Evolutionary conservation across 2,797 vertebrate species (phyloP).

Genomic region (Bucorvus abyssinicus): DNA sequence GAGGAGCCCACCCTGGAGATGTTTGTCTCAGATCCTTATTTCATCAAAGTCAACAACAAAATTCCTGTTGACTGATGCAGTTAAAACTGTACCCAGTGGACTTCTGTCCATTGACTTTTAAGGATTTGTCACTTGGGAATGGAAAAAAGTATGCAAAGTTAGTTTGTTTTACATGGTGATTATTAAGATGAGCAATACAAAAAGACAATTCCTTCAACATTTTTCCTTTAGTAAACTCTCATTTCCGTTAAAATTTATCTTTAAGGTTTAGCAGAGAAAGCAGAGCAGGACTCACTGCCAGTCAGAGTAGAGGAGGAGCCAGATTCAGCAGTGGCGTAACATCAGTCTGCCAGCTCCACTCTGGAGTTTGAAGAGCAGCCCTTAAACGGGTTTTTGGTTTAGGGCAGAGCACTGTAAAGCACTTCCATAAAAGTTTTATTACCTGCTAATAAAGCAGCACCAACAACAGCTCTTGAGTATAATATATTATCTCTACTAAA

Average conservation of each 20-base stretch:
- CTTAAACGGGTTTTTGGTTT: neutral
- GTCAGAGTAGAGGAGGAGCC: neutral
- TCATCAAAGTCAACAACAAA: neutral
- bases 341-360: neutral
- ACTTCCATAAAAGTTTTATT: neutral
- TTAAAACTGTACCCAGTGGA: neutral
- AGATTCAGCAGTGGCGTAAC: neutral
- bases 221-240: neutral
- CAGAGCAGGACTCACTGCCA: neutral
- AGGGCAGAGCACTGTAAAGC: neutral
- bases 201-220: neutral
- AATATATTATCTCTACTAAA: neutral
- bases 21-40: neutral
- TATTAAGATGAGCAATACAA: neutral
- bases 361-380: neutral
- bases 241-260: neutral
- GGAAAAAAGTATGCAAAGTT: neutral
- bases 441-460: neutral
- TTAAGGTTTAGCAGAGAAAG: neutral
- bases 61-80: neutral
- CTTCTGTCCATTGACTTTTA: neutral
- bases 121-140: neutral
- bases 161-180: neutral
- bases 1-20: neutral
- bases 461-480: neutral